Evolutionary conservation across 2,888 invertebrate genomes (phyloP), one percentile per base, ranked within the genome.

Genomic region (Orgyia antiqua): DNA sequence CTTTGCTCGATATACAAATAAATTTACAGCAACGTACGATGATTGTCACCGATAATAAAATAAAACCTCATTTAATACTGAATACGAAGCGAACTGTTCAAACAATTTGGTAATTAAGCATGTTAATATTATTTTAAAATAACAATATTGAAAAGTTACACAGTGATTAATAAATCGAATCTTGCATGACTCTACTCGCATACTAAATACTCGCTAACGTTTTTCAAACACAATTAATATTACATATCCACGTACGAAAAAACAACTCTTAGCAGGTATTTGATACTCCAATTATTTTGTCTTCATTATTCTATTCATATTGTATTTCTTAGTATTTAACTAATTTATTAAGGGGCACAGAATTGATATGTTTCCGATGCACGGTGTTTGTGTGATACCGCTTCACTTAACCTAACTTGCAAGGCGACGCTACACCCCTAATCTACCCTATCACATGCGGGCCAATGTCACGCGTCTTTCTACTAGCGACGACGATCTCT

Each of bases 321-420:
- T 79, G 79, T 82, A 78, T 84, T 71, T 83, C 83, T 83, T 84
- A 86, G 69, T 77, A 77, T 61, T 82, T 77, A 82, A 77, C 73
- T 84, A 83, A 72, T 78, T 84, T 84, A 89, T 89, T 89, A 90
- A 89, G 91, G 91, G 91, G 91, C 91, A 91, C 91, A 90, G 89
- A 89, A 89, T 90, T 91, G 91, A 91, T 91, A 91, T 91, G 91
- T 91, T 91, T 91, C 80, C 89, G 90, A 90, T 89, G 89, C 68
- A 88, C 89, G 89, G 90, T 87, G 89, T 89, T 90, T 90, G 89
- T 88, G 88, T 87, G 76, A 70, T 86, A 84, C 84, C 86, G 84
- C 69, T 78, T 83, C 72, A 76, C 84, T 86, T 84, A 84, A 77
- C 70, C 86, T 86, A 86, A 77, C 70, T 83, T 79, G 79, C 82